Evolutionary conservation across 2,113 vertebrate species (phyloP), one percentile per base, ranked within the genome.

Genomic region (Pachyramphus minor): DNA sequence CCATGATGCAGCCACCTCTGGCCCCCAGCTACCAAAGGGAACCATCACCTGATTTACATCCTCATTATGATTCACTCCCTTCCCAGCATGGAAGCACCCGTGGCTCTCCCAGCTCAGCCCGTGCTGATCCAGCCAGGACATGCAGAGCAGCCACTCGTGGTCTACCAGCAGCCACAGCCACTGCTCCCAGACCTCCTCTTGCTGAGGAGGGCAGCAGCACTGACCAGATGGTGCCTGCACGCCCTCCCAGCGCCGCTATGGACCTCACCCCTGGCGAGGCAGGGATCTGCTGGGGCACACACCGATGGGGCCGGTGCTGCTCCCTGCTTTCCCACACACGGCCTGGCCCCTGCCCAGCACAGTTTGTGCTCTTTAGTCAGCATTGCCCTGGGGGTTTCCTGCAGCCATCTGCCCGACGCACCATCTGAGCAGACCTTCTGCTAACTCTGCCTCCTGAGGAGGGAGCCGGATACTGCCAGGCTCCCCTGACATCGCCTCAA

Each of bases 341-440:
- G 7, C 41, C 84, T 91, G 91, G 86, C 94, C 11, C 0, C 1
- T 0, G 78, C 93, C 81, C 96, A 93, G 55, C 0, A 1, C 84
- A 24, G 84, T 89, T 87, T 95, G 93, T 14, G n/a, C 81, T 94
- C 89, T 93, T 95, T 83, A 95, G 83, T 78, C 84, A 78, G 91
- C 56, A 3, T 22, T 81, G 81, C 96, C 90, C 88, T 74, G 88
- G 91, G 84, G 94, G 64, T 92, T 96, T 93, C 84, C 86, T 81
- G 64, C 27, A 95, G 88, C 96, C 95, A 92, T 96, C 96, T 97
- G 95, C 89, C 95, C 20, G 8, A 66, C 4, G 5, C 77, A 59
- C 71, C 84, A 95, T 95, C 93, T 93, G 96, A 96, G 87, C 95
- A 71, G n/a, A 66, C 90, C 96, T 95, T 96, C 96, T 97, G 96